phyloP scores from a whole-genome alignment of 2,888 invertebrate genomes.

The Aphrophora alni region DNA sequence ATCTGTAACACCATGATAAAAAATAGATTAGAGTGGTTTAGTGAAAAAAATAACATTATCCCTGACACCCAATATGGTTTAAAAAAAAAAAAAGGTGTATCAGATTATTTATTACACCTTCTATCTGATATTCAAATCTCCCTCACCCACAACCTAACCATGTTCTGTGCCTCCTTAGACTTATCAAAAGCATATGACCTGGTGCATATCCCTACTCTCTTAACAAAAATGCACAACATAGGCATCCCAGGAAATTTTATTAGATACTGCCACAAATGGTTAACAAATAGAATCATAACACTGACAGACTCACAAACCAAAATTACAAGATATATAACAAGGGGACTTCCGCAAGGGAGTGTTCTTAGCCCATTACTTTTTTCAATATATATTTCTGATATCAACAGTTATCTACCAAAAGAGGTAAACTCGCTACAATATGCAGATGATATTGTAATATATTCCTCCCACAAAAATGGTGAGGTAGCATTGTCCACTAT shows the following conservation, averaged over 20 bases:
- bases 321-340: neutral
- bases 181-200: neutral
- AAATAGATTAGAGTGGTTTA: slow-evolving; percentile 10
- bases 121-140: neutral
- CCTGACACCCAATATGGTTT: slow-evolving; percentile 11
- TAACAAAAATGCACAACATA: neutral
- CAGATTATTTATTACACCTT: neutral
- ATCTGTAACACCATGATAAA: slow-evolving; percentile 7
- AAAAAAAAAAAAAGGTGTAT: neutral
- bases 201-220: neutral
- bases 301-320: neutral
- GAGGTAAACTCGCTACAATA: slow-evolving; percentile 2
- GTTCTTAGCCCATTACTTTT: neutral
- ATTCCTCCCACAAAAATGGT: neutral
- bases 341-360: slow-evolving; percentile 6
- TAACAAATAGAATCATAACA: neutral
- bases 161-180: neutral
- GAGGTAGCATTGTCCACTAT: neutral
- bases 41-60: neutral
- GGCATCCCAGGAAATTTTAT: slow-evolving; percentile 1
- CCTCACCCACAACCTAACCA: neutral
- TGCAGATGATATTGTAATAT: slow-evolving; percentile 10
- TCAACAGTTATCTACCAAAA: neutral
- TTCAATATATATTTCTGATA: neutral
- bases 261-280: neutral